Percentiles rank a stretch among this genome's conserved stretches.
Conservation (phyloP, 2,113 vertebrate genomes). For the Bostrychus sinensis region DNA sequence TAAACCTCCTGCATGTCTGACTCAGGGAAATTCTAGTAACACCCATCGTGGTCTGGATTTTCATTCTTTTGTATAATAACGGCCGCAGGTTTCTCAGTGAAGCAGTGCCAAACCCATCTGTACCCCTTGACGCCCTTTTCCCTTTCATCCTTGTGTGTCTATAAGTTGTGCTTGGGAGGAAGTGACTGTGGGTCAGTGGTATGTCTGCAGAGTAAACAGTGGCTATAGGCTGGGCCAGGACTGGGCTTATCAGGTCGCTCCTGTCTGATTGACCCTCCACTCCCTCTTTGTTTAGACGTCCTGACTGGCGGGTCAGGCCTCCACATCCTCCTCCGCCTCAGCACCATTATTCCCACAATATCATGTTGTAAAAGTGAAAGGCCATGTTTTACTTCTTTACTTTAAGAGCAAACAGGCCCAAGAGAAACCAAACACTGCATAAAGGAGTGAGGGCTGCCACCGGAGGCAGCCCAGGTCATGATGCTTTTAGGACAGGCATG, state of each 20-base stretch:
- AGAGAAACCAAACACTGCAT: slow-evolving; percentile 68
- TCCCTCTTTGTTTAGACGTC: slow-evolving; percentile 75
- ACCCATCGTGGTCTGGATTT: background rate
- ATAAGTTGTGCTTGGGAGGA: slow-evolving; percentile 57
- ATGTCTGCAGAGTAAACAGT: slow-evolving; percentile 77
- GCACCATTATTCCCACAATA: slow-evolving; percentile 72
- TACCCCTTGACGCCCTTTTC: slow-evolving; percentile 15
- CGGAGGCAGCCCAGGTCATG: slow-evolving; percentile 50
- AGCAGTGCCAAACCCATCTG: slow-evolving; percentile 7
- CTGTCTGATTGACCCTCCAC: slow-evolving; percentile 72
- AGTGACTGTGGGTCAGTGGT: slow-evolving; percentile 69
- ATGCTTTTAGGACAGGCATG: slow-evolving; percentile 44
- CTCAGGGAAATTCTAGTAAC: background rate
- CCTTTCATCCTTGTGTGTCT: slow-evolving; percentile 40
- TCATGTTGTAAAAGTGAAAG: slow-evolving; percentile 79
- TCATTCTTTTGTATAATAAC: slow-evolving; percentile 1
- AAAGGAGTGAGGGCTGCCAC: slow-evolving; percentile 41
- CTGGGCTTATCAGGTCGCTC: slow-evolving; percentile 67
- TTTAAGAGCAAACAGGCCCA: slow-evolving; percentile 68
- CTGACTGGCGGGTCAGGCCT: slow-evolving; percentile 70
- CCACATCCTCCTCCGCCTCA: slow-evolving; percentile 71
- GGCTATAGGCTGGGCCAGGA: slow-evolving; percentile 60
- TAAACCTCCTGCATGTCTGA: background rate
- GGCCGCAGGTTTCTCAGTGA: background rate
- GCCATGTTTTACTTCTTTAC: slow-evolving; percentile 77